Evolutionary conservation across 2,797 vertebrate species (phyloP).

Genomic region (Chromis chromis): DNA sequence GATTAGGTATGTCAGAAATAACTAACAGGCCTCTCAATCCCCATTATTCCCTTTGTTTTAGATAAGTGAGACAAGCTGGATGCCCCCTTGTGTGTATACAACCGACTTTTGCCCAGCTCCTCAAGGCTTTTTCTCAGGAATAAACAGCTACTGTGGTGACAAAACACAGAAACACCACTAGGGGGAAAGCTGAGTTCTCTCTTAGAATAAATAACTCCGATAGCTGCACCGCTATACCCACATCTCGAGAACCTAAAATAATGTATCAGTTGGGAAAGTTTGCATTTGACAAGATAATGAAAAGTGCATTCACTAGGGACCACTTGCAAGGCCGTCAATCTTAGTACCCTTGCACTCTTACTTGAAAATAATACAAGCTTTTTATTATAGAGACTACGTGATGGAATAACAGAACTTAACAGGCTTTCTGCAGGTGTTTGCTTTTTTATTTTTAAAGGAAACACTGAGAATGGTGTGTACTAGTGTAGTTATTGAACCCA

Average conservation of each 20-base stretch:
- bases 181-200: background rate
- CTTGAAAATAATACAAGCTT: too few relatives aligned
- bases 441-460: too few relatives aligned
- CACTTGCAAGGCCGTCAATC: background rate
- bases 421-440: background rate
- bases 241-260: background rate
- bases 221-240: background rate
- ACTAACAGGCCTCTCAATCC: constrained; percentile 21
- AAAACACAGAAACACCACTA: background rate
- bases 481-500: background rate
- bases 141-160: constrained; percentile 16
- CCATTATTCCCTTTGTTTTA: background rate
- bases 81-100: background rate
- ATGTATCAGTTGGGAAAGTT: background rate
- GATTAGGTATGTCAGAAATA: constrained; percentile 22
- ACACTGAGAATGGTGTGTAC: too few relatives aligned
- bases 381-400: background rate
- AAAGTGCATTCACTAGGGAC: too few relatives aligned
- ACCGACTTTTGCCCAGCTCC: background rate
- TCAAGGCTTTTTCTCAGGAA: constrained; percentile 1
- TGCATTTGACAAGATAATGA: background rate
- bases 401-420: background rate
- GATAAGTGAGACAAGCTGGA: constrained; percentile 15
- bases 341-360: background rate
- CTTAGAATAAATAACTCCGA: background rate